phyloP scores from a whole-genome alignment of 2,888 invertebrate genomes.

The Eledone cirrhosa region DNA sequence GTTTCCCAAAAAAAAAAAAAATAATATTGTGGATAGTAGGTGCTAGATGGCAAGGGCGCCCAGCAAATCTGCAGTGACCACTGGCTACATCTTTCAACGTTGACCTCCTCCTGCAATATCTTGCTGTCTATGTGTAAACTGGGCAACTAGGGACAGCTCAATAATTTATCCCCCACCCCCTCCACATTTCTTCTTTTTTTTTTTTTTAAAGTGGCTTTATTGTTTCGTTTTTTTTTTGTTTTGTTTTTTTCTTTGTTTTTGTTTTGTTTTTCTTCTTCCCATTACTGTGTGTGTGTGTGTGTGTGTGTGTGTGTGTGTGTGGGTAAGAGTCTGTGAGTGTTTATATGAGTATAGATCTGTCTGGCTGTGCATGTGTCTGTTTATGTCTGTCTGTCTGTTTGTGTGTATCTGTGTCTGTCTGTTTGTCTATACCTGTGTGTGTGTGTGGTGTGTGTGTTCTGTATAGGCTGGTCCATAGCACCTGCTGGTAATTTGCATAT shows the following conservation, averaged over 20 bases:
- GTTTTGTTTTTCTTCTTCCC: background rate
- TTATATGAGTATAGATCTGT: too few species aligned
- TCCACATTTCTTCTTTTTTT: too few species aligned
- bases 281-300: background rate
- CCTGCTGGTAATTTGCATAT: conserved; percentile 27
- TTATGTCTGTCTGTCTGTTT: background rate
- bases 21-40: conserved; percentile 27
- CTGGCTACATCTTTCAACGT: too few species aligned
- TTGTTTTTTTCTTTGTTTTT: background rate
- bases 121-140: too few species aligned
- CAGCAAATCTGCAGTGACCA: too few species aligned
- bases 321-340: too few species aligned
- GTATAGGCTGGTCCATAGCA: conserved; percentile 7
- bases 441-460: background rate
- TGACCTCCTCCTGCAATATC: too few species aligned
- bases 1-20: too few species aligned
- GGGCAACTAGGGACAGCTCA: too few species aligned
- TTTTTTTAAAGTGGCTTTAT: too few species aligned
- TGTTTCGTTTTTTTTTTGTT: background rate
- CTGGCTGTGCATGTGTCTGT: background rate
- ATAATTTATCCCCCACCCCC: too few species aligned
- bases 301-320: background rate
- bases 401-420: background rate
- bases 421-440: background rate
- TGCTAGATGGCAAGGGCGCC: background rate